These are phyloP conservation scores for Gnathonemus echidnorhynchus DNA, from an alignment of 2,113 vertebrate species.

Conservation along the genomic window DNA sequence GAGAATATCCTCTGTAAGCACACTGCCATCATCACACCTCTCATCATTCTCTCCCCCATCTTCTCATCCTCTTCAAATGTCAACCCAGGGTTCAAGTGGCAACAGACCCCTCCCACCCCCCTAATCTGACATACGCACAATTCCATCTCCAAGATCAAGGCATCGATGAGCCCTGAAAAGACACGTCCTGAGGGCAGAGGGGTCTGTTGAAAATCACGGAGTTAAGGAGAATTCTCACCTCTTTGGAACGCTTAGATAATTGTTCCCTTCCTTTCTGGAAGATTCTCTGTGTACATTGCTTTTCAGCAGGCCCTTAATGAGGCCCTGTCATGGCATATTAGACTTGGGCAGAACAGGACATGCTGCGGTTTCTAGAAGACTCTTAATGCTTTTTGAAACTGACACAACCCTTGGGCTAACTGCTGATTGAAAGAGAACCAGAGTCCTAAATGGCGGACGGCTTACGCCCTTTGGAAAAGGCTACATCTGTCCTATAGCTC, in stretches of 20 bases:
- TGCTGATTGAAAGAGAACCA: not conserved
- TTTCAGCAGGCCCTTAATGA: not conserved
- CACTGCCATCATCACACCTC: not conserved
- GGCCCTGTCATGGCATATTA: not conserved
- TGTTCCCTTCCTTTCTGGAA: not conserved
- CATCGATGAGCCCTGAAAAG: not conserved
- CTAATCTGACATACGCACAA: not conserved
- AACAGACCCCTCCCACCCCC: not conserved
- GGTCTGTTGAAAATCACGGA: not conserved
- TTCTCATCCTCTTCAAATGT: not conserved
- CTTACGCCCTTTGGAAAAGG: not conserved
- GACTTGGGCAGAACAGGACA: not conserved
- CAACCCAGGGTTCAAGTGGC: not conserved
- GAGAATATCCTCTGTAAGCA: not conserved
- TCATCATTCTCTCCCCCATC: not conserved
- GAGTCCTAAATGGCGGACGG: not conserved
- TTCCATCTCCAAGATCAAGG: not conserved
- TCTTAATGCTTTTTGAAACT: not conserved
- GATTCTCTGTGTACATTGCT: not conserved
- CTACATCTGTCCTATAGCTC: not conserved
- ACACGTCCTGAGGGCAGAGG: not conserved
- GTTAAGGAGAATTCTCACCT: not conserved
- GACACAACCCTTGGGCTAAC: not conserved
- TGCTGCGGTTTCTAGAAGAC: not conserved
- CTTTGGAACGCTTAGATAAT: not conserved